Evolutionary conservation across 2,888 invertebrate species (phyloP).

Genomic region (Parelbella ahira): DNA sequence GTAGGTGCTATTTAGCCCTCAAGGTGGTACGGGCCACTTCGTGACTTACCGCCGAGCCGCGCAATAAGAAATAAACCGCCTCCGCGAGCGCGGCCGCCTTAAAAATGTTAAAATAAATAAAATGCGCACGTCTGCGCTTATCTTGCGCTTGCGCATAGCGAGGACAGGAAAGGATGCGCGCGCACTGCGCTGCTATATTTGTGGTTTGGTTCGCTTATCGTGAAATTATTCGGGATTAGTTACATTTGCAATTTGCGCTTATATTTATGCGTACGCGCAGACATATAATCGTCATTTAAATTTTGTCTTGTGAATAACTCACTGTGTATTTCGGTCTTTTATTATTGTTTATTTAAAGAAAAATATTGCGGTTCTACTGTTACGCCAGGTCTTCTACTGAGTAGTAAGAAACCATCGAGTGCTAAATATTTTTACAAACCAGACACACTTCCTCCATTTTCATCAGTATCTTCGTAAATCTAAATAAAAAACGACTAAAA

Average conservation of each 20-base stretch:
- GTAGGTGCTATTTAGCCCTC: slow-evolving; percentile 77
- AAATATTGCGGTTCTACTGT: too few relatives aligned
- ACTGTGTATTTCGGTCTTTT: too few relatives aligned
- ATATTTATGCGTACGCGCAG: background rate
- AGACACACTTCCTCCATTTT: too few relatives aligned
- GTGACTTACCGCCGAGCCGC: slow-evolving; percentile 74
- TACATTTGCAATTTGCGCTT: background rate
- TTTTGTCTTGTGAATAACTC: too few relatives aligned
- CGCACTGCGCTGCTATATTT: slow-evolving; percentile 31
- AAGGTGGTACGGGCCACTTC: slow-evolving; percentile 68
- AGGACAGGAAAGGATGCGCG: slow-evolving; percentile 57
- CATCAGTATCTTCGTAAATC: too few relatives aligned
- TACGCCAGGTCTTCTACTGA: too few relatives aligned
- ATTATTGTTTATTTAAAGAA: too few relatives aligned
- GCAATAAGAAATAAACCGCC: slow-evolving; percentile 55
- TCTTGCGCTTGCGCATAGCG: slow-evolving; percentile 60
- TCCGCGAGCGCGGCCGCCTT: slow-evolving; percentile 53
- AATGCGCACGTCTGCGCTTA: slow-evolving; percentile 76
- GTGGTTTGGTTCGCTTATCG: slow-evolving; percentile 3
- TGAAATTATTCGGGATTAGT: slow-evolving; percentile 6
- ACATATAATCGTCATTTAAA: too few relatives aligned
- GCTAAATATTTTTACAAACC: too few relatives aligned
- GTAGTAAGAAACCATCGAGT: too few relatives aligned
- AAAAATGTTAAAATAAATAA: slow-evolving; percentile 80
- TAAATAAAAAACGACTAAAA: too few relatives aligned